phyloP scores from a whole-genome alignment of 2,888 invertebrate genomes.

The Gymnocheta viridis region DNA sequence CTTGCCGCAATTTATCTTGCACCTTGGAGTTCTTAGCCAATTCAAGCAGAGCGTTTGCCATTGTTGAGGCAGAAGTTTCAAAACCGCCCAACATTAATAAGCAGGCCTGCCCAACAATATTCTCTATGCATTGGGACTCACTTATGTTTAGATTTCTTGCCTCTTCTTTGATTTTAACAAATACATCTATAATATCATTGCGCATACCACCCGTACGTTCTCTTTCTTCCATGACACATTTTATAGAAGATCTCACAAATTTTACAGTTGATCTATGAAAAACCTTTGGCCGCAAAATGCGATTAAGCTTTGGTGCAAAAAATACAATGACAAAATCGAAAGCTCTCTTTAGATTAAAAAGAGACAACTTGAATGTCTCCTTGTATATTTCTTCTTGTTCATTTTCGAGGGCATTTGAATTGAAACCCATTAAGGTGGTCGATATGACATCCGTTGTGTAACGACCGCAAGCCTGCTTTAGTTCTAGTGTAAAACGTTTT shows the following conservation, averaged over 20 bases:
- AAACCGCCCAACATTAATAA: conserved; percentile 79
- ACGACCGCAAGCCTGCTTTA: conserved; percentile 75
- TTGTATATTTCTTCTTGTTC: neutral
- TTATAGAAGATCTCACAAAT: conserved; percentile 4
- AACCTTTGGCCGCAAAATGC: neutral
- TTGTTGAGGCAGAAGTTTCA: conserved; percentile 79
- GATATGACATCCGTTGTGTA: conserved; percentile 79
- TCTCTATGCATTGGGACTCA: neutral
- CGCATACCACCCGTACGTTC: neutral
- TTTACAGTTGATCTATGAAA: neutral
- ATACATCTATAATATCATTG: conserved; percentile 41
- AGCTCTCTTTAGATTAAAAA: neutral
- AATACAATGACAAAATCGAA: conserved; percentile 12
- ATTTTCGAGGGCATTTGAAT: conserved; percentile 50
- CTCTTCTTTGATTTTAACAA: conserved; percentile 37
- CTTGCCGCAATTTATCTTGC: conserved; percentile 80
- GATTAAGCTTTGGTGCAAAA: conserved; percentile 27
- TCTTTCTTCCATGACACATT: neutral
- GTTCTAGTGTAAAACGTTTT: conserved; percentile 49
- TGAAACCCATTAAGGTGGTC: conserved; percentile 72
- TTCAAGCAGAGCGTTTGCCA: conserved; percentile 80
- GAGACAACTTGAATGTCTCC: neutral
- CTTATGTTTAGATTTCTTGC: neutral
- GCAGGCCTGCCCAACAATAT: conserved; percentile 77
- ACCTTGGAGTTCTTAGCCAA: conserved; percentile 80